Evolutionary conservation across 2,888 invertebrate genomes (phyloP).

Genomic region (Monoplex corrugatus): DNA sequence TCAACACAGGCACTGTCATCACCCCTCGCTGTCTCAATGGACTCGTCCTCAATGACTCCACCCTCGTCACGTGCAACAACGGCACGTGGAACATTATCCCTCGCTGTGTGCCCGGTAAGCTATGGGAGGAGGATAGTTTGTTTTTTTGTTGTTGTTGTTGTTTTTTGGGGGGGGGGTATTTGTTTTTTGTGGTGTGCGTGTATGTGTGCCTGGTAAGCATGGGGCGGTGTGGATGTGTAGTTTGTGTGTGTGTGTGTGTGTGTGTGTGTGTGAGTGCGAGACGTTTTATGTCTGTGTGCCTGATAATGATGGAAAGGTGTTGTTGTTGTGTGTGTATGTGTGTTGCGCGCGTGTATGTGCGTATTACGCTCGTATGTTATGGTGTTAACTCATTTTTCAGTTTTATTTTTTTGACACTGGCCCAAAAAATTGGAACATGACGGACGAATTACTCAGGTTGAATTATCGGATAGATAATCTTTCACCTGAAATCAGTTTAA

Average conservation of each 20-base stretch:
- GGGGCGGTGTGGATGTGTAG: background rate
- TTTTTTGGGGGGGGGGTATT: background rate
- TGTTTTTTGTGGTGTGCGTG: background rate
- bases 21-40: slow-evolving; percentile 73
- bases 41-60: slow-evolving; percentile 69
- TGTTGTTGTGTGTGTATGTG: too few species aligned
- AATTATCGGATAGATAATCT: too few species aligned
- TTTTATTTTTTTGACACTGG: too few species aligned
- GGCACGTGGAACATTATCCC: slow-evolving; percentile 98
- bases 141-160: background rate
- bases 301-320: too few species aligned
- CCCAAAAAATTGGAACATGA: too few species aligned
- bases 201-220: background rate
- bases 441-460: too few species aligned
- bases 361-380: too few species aligned
- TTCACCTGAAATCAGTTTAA: too few species aligned
- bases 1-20: slow-evolving; percentile 70
- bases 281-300: too few species aligned
- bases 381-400: too few species aligned
- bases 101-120: slow-evolving; percentile 90
- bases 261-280: background rate
- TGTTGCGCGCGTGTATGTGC: too few species aligned
- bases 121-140: background rate
- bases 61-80: slow-evolving; percentile 88
- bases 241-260: too few species aligned